A percentile compares a stretch with the other conserved stretches of the same genome.
These are phyloP conservation scores for Cheiracanthium punctorium DNA, from an alignment of 2,888 invertebrate species.

Conservation along the genomic window DNA sequence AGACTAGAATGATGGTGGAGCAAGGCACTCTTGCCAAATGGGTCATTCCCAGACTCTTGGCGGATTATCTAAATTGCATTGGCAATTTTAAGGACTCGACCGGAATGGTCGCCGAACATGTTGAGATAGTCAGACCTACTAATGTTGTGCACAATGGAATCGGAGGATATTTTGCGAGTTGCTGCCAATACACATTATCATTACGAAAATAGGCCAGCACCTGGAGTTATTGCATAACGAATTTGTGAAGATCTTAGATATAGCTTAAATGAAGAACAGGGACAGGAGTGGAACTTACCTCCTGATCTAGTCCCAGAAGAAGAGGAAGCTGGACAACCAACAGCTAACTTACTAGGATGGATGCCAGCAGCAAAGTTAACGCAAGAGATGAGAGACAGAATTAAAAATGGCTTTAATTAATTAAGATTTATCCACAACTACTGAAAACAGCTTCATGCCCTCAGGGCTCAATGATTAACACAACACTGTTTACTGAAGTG, in stretches of 20 bases:
- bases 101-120: neutral
- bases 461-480: too few species aligned
- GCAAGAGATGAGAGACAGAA: neutral
- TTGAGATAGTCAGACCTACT: neutral
- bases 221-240: neutral
- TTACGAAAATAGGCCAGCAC: neutral
- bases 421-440: too few species aligned
- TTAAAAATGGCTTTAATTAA: too few species aligned
- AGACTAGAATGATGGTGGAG: conserved; percentile 2
- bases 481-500: too few species aligned
- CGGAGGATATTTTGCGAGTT: neutral
- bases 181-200: neutral
- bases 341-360: conserved; percentile 14
- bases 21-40: neutral
- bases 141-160: neutral
- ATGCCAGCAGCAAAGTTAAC: neutral
- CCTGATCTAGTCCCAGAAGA: neutral
- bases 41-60: neutral
- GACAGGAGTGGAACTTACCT: neutral
- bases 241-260: neutral
- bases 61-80: neutral
- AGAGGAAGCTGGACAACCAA: conserved; percentile 1
- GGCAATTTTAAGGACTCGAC: conserved; percentile 2
- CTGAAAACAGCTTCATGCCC: too few species aligned
- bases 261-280: neutral